Percentiles rank a stretch among this genome's conserved stretches.
phyloP scores from a whole-genome alignment of 2,113 vertebrate genomes.

The Garra rufa region DNA sequence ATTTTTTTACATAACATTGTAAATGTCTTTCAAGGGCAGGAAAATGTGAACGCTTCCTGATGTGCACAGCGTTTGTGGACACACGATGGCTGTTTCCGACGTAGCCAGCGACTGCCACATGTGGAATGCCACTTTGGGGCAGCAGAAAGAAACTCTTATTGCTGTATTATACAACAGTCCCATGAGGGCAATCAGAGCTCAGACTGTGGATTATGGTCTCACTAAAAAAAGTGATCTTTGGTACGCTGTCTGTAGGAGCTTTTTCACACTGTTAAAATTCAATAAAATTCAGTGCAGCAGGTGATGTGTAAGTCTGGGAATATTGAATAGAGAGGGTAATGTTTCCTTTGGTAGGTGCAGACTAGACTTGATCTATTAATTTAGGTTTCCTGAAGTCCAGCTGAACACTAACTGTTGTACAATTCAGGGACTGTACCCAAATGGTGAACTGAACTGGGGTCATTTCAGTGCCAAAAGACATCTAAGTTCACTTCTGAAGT shows the following conservation, averaged over 20 bases:
- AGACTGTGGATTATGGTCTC: conserved; percentile 72
- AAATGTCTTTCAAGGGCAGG: conserved; percentile 63
- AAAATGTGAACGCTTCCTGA: conserved; percentile 66
- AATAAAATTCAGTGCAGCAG: conserved; percentile 44
- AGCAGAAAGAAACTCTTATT: conserved; percentile 75
- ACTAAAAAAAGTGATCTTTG: conserved; percentile 32
- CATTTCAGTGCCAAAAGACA: not conserved
- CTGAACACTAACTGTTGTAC: not conserved
- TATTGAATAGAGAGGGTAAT: conserved; percentile 36
- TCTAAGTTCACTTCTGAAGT: not conserved
- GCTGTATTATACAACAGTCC: conserved; percentile 72
- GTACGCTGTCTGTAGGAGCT: conserved; percentile 34
- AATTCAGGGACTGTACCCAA: not conserved
- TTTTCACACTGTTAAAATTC: conserved; percentile 40
- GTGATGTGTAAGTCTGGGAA: conserved; percentile 43
- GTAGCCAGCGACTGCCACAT: conserved; percentile 55
- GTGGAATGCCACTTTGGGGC: conserved; percentile 68
- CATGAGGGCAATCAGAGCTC: conserved; percentile 62
- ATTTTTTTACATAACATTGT: conserved; percentile 62
- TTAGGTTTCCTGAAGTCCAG: conserved; percentile 9
- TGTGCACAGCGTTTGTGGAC: conserved; percentile 64
- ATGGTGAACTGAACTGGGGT: not conserved
- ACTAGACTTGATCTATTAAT: conserved; percentile 28
- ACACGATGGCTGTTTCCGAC: conserved; percentile 53
- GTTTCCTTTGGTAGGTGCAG: conserved; percentile 32